These are phyloP conservation scores for Agrotis puta DNA, from an alignment of 2,888 invertebrate genomes.

Conservation along the genomic window DNA sequence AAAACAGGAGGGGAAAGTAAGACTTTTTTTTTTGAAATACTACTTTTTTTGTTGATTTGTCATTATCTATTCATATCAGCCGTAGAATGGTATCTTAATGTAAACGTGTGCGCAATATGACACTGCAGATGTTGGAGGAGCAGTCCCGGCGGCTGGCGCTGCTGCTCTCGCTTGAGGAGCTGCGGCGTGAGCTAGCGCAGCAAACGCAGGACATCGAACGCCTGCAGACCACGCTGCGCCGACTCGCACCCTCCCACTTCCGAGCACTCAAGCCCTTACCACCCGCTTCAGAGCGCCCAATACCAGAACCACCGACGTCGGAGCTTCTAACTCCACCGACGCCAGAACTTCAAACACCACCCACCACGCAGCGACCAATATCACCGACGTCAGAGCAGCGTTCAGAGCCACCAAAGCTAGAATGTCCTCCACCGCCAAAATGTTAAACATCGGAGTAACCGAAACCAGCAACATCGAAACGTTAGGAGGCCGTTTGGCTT, in stretches of 20 bases:
- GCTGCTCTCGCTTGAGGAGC: slow-evolving; percentile 66
- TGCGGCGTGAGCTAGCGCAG: slow-evolving; percentile 65
- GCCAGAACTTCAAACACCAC: not conserved
- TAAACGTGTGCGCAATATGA: not conserved
- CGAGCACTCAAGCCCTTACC: not conserved
- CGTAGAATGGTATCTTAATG: no score
- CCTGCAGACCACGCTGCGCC: slow-evolving; percentile 37
- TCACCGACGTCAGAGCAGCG: not conserved
- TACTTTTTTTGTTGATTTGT: no score
- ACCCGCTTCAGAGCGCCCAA: not conserved
- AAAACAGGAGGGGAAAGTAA: slow-evolving; percentile 66
- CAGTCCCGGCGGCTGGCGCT: slow-evolving; percentile 69
- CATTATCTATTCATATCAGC: no score
- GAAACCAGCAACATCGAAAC: not conserved
- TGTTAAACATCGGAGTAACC: no score
- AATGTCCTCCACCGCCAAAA: not conserved
- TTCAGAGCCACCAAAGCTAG: no score
- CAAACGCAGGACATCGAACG: slow-evolving; percentile 69
- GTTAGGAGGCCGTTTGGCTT: no score
- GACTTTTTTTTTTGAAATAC: no score
- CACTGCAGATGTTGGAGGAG: slow-evolving; percentile 60
- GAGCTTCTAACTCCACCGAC: not conserved
- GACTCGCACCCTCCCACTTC: not conserved
- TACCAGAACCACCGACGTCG: not conserved
- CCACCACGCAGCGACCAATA: no score